phyloP scores from a whole-genome alignment of 1,140 invertebrate genomes.

The Scaptomyza graminum region DNA sequence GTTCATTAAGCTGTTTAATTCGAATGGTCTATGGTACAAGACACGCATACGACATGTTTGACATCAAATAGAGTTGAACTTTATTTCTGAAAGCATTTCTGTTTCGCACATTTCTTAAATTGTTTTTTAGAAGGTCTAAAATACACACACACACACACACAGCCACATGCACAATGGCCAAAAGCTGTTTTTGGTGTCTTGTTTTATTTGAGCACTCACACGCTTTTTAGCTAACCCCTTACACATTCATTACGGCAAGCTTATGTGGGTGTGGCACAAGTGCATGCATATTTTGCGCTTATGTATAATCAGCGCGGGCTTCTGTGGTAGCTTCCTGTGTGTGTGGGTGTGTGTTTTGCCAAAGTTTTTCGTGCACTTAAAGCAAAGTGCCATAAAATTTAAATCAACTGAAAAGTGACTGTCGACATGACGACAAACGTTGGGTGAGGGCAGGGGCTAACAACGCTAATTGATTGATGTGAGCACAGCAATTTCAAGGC shows the following conservation, averaged over 20 bases:
- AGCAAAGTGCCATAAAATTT: slow-evolving; percentile 47
- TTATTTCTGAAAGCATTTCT: slow-evolving; percentile 40
- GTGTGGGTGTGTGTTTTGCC: slow-evolving; percentile 1
- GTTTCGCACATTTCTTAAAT: slow-evolving; percentile 66
- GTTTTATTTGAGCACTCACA: slow-evolving; percentile 3
- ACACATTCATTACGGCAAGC: slow-evolving; percentile 73
- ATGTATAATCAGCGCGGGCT: slow-evolving; percentile 67
- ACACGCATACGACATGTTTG: slow-evolving; percentile 61
- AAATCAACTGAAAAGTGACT: slow-evolving; percentile 43
- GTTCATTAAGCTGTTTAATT: slow-evolving; percentile 52
- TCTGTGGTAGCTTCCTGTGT: slow-evolving; percentile 36
- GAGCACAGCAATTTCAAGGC: slow-evolving; percentile 77
- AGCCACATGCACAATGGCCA: slow-evolving; percentile 17
- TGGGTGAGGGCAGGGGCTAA: neutral
- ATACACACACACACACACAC: too few species aligned
- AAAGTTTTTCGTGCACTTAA: slow-evolving; percentile 35
- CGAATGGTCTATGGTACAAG: slow-evolving; percentile 3
- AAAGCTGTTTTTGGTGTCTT: slow-evolving; percentile 31
- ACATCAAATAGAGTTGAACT: neutral
- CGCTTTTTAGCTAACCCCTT: slow-evolving; percentile 62
- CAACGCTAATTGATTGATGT: slow-evolving; percentile 77
- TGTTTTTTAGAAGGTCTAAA: slow-evolving; percentile 44
- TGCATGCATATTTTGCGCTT: slow-evolving; percentile 60
- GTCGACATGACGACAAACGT: slow-evolving; percentile 41
- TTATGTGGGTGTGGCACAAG: slow-evolving; percentile 49